Evolutionary conservation across 2,888 invertebrate genomes (phyloP), one percentile per base, ranked within the genome.

Genomic region (Xylota segnis): DNA sequence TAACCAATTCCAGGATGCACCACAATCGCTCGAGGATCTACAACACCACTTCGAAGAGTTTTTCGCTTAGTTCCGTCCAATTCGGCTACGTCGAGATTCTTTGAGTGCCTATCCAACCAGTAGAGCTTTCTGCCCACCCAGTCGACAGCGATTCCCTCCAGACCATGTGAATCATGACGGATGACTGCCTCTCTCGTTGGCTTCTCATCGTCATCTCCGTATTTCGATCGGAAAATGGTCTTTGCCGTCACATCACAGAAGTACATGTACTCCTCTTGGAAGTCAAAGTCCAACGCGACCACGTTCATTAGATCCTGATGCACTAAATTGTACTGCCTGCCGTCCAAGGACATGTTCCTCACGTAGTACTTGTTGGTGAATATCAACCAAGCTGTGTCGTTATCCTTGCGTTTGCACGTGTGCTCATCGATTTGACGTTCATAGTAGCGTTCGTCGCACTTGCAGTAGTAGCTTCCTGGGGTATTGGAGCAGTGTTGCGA

Each of bases 321-420:
- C 89, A 98, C 95, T 14, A 98, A 93, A 89, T 95, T 96, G 91
- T 98, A 98, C 9, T 94, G 93, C 4, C 94, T 93, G 0, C 98
- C 99, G 90, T 99, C 98, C 0, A 95, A 94, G 0, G 98, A 97
- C 95, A 99, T 97, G 90, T 99, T 98, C 68, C 99, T 94, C 1
- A 99, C 96, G 92, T 99, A 99, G 92, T 99, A 99, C 90, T 98
- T 98, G 91, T 99, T 99, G 12, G 98, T 98, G 91, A 99, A 98
- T 70, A 99, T 94, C 14, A 98, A 92, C 97, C 98, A 99, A 0
- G 98, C 97, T 34, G 94, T 93, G 2, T 93, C 94, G 88, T 94
- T 94, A 89, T 98, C 98, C 89, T 95, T 95, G 43, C 98, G 94
- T 91, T 98, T 98, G 92, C 98, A 98, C 0, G 97, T 97, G 88